Percentiles rank a stretch among this genome's conserved stretches.
These are phyloP conservation scores for Erythrocercus mccallii DNA, from an alignment of 2,113 vertebrate genomes.

Conservation along the genomic window DNA sequence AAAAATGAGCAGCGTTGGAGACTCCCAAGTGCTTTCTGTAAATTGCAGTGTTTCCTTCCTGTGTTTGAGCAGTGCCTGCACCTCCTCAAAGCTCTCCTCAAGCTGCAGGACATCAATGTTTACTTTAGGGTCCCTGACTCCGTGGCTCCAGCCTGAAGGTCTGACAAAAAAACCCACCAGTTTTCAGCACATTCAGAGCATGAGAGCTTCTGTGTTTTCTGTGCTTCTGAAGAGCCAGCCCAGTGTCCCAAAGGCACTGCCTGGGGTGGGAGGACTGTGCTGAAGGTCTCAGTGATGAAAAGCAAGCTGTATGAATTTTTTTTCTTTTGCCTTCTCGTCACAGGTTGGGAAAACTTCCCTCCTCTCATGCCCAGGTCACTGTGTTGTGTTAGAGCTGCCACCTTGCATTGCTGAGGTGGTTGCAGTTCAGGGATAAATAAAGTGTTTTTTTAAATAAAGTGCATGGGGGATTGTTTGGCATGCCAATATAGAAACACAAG, in stretches of 20 bases:
- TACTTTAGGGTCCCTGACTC: background rate
- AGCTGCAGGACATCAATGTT: background rate
- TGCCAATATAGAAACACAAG: background rate
- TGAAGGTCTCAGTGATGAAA: background rate
- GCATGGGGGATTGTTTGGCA: background rate
- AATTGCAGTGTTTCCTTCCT: background rate
- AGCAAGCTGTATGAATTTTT: background rate
- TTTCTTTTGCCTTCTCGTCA: background rate
- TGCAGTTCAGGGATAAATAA: background rate
- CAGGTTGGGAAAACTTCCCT: background rate
- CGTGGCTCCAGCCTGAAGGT: background rate
- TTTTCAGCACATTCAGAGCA: background rate
- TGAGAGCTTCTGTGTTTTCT: background rate
- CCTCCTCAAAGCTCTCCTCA: background rate
- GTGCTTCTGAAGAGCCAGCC: background rate
- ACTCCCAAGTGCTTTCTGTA: background rate
- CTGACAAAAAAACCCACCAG: background rate
- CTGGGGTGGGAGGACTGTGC: background rate
- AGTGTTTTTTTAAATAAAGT: too few species aligned
- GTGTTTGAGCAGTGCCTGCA: background rate
- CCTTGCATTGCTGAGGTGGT: background rate
- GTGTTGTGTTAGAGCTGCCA: background rate
- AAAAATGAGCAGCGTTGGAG: background rate
- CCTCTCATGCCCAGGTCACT: fast-evolving
- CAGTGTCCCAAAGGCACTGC: background rate